A percentile compares a stretch with the other conserved stretches of the same genome.
These are phyloP conservation scores for Leptocoma aspasia DNA, from an alignment of 2,113 vertebrate genomes.

Conservation along the genomic window DNA sequence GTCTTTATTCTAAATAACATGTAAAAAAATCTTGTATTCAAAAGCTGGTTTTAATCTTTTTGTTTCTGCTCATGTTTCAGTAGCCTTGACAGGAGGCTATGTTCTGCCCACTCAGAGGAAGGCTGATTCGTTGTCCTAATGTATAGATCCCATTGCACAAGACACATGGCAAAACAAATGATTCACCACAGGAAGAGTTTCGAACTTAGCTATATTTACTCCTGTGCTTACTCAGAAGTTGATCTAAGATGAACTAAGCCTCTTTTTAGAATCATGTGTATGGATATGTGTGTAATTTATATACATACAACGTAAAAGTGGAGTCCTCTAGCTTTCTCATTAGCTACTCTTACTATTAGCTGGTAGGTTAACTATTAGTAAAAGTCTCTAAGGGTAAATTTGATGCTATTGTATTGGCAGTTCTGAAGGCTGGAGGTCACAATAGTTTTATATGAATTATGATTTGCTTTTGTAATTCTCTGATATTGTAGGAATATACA, in stretches of 20 bases:
- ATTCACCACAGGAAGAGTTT: not conserved
- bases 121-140: not conserved
- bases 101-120: not conserved
- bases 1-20: not conserved
- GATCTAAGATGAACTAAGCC: not conserved
- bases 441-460: not conserved
- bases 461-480: not conserved
- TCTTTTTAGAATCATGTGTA: not conserved
- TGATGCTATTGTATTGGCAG: not conserved
- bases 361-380: not conserved
- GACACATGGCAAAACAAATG: not conserved
- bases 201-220: slow-evolving; percentile 5
- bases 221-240: not conserved
- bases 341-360: not conserved
- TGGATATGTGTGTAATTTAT: not conserved
- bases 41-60: not conserved
- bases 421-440: not conserved
- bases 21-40: not conserved
- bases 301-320: not conserved
- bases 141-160: not conserved
- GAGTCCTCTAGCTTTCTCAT: not conserved
- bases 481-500: not conserved
- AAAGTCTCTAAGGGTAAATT: not conserved
- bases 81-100: not conserved
- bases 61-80: slow-evolving; percentile 2